Conservation (phyloP, 2,797 vertebrate genomes). For the Accipiter badius region DNA sequence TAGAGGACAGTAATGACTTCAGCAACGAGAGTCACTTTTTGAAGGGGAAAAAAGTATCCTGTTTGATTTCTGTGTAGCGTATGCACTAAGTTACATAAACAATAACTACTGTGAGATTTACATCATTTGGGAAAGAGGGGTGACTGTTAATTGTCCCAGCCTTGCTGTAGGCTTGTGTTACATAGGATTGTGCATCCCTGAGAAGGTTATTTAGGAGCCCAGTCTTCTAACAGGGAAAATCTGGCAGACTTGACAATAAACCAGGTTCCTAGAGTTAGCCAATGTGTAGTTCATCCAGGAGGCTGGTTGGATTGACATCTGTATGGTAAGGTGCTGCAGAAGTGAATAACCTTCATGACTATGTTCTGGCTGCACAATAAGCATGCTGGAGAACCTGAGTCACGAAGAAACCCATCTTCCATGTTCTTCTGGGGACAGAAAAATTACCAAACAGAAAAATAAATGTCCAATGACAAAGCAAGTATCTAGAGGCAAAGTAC, state of each 20-base stretch:
- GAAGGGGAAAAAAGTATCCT: neutral
- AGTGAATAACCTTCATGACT: neutral
- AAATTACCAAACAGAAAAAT: neutral
- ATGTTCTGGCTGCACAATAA: neutral
- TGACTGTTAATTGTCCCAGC: neutral
- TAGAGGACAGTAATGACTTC: neutral
- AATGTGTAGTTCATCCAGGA: neutral
- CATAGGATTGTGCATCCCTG: neutral
- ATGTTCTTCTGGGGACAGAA: neutral
- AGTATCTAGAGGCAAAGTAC: neutral
- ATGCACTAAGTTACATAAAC: neutral
- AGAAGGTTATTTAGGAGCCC: neutral
- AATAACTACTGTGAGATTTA: neutral
- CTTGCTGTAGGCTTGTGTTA: neutral
- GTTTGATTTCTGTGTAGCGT: neutral
- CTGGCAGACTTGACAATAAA: neutral
- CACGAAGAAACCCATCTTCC: neutral
- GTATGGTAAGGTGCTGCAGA: neutral
- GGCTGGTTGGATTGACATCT: neutral
- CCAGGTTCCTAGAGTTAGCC: neutral
- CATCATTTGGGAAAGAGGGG: neutral
- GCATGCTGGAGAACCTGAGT: neutral
- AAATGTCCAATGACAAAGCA: neutral
- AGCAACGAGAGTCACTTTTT: neutral
- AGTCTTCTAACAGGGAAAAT: neutral